These are phyloP conservation scores for Chloroceryle aenea DNA, from an alignment of 2,113 vertebrate species.

Conservation along the genomic window DNA sequence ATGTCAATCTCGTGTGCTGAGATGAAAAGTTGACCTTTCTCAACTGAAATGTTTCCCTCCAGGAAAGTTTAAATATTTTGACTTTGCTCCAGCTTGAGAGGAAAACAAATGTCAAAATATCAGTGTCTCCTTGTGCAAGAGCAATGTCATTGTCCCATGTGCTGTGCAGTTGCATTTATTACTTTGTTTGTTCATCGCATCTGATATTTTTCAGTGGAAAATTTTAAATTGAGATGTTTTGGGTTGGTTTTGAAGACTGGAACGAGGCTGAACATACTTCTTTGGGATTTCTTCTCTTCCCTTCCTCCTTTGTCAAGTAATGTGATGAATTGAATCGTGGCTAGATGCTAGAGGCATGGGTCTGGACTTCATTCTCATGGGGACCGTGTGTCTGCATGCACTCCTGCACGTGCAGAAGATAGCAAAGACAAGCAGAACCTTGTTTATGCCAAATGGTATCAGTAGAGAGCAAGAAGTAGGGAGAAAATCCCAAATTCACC, in stretches of 20 bases:
- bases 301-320: background rate
- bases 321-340: background rate
- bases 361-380: fast-evolving
- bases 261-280: background rate
- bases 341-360: background rate
- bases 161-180: background rate
- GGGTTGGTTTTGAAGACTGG: background rate
- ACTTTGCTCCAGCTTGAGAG: background rate
- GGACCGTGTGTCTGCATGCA: background rate
- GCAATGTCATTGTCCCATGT: background rate
- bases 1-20: background rate
- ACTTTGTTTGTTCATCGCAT: background rate
- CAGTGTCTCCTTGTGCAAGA: conserved; percentile 1
- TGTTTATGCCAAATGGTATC: background rate
- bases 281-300: background rate
- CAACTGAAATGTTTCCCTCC: background rate
- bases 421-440: background rate
- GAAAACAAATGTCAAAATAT: conserved; percentile 1
- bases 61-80: background rate
- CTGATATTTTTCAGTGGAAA: background rate
- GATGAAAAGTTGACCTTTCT: conserved; percentile 8
- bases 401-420: background rate
- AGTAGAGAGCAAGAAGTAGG: background rate
- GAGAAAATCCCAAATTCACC: background rate
- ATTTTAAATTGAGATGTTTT: background rate